Base-by-base conservation (phyloP, 2,888 invertebrate species). In the Loripinus fragilis region DNA sequence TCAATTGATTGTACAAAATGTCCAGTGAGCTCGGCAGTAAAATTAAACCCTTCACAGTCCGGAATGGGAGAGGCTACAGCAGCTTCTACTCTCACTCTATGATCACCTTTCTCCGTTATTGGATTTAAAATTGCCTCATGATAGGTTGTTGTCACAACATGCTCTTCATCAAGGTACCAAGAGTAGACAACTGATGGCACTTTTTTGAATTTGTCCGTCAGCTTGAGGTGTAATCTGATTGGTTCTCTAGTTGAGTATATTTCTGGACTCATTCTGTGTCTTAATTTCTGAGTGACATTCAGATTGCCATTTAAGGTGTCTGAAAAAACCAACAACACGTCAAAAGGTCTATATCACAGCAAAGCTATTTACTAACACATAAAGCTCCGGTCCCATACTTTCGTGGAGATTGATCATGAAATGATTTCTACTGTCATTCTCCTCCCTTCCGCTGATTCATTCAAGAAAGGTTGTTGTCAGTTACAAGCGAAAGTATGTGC, bases 171-270 rank as follows among this genome's bases (percentile, higher is more conserved):
- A 50, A 50, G 69, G 45, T 33, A 81, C 77, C 77, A 81, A 20
- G 71, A 35, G 45, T 69, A 81, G 7, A 35, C 60, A 55, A 68
- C 74, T 23, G 71, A 50, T 10, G 68, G 72, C 15, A 33, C 45
- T 1, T 12, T 20, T 17, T 45, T 66, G 69, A 87, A 86, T 28
- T 45, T 76, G 73, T 87, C 87, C 28, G 81, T 85, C 7, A 86
- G 65, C 41, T 85, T 77, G 12, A 80, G 71, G 28, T 55, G 66
- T 7, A 85, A 50, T 30, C 35, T 45, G 20, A 87, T 52, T 12
- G 66, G 45, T 42, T 74, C 71, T 2, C 74, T 60, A 10, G 86
- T 85, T n/a, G 86, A 77, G 50, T 86, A 85, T 15, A 70, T 30
- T 33, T 30, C 28, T n/a, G 25, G 10, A 17, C 7, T 38, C 0